Evolutionary conservation across 35 echinoderm and acorn worm species (phyloP).

Genomic region (Eucidaris tribuloides): DNA sequence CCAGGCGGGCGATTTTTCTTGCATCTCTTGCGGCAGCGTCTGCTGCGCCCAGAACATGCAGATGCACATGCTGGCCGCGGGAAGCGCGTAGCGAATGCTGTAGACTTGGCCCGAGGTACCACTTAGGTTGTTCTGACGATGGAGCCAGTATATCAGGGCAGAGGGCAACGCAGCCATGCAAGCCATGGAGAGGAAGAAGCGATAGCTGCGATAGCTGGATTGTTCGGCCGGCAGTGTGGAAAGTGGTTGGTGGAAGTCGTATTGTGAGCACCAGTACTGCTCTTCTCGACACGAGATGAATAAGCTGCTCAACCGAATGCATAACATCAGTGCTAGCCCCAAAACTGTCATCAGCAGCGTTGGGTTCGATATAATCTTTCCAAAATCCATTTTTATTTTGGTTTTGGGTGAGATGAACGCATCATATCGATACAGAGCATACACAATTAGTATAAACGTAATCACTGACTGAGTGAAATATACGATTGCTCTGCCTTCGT

Average conservation of each 20-base stretch:
- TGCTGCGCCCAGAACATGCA: constrained; percentile 86
- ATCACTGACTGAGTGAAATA: constrained; percentile 42
- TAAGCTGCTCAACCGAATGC: constrained; percentile 47
- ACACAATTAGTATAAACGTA: constrained; percentile 32
- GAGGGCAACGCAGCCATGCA: constrained; percentile 44
- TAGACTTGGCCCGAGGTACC: constrained; percentile 23
- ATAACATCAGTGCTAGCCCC: constrained; percentile 32
- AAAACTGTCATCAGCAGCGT: not conserved
- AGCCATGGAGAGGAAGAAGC: constrained; percentile 78
- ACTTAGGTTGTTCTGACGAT: constrained; percentile 64
- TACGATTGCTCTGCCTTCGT: constrained; percentile 48
- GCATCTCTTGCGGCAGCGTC: constrained; percentile 61
- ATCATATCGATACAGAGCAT: not conserved
- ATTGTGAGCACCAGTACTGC: constrained; percentile 68
- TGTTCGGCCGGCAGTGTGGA: constrained; percentile 39
- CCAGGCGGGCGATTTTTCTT: constrained; percentile 77
- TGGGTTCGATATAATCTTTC: not conserved
- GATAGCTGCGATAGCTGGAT: constrained; percentile 29
- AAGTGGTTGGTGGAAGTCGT: constrained; percentile 57
- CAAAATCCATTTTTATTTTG: not conserved
- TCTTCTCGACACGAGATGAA: constrained; percentile 86
- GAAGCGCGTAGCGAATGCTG: constrained; percentile 56
- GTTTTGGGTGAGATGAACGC: not conserved
- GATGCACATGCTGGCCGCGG: constrained; percentile 59
- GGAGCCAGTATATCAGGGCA: constrained; percentile 52